Evolutionary conservation across 2,797 vertebrate genomes (phyloP), one percentile per base, ranked within the genome.

Genomic region (Macropus fuliginosus): DNA sequence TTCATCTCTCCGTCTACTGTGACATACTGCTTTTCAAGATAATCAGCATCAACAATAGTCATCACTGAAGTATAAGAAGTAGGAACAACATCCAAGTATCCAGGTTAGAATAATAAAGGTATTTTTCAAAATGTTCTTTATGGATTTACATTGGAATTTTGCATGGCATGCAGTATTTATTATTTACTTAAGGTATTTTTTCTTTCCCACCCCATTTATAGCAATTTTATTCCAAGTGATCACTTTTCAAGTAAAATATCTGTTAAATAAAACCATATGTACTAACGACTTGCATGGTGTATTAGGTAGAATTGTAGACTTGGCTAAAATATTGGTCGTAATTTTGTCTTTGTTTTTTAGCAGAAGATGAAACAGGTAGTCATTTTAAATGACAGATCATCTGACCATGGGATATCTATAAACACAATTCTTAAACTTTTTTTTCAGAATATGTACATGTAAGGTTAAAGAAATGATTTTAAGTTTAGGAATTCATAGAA

Each of bases 131-230:
- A 91, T 54, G 54, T 59, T 90, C 54, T 55, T 95, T 55, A 50
- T 91, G 54, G 27, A 92, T 74, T 90, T 87, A 56, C 11, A 81
- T 81, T 81, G 74, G 40, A 87, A 87, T 87, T 55, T 97, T 95
- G 93, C 90, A 96, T 98, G 98, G 93, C 54, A 94, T 93, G 52
- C 46, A 92, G 10, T 96, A 93, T 98, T 97, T 97, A 95, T 95
- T 98, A 94, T 97, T 98, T 97, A 95, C 98, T 97, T 97, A 95
- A 96, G 55, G 8, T 96, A 59, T 89, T 98, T 98, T 55, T 97
- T 97, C 29, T 95, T 97, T 98, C 97, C 57, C 93, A 96, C 46
- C 40, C 90, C 95, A 21, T 94, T 97, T 91, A 59, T 54, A 97
- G 56, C 57, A 97, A 97, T 95, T 97, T 95, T 96, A 92, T 94